Conservation (phyloP, 1,140 invertebrate genomes). For the Papilio helenus region DNA sequence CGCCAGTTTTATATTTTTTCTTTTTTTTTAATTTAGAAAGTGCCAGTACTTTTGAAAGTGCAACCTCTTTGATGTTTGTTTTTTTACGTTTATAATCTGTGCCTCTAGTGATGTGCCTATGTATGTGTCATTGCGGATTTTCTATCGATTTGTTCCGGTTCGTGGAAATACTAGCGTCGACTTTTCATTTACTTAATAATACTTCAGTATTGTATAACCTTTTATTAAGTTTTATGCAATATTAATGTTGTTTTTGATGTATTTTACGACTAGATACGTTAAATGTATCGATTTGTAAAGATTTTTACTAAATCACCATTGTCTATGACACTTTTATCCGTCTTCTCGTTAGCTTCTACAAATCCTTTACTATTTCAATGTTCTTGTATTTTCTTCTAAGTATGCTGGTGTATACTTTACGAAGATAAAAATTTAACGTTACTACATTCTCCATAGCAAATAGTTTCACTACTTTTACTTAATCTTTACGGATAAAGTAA, state of each 20-base stretch:
- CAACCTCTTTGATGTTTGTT: background rate
- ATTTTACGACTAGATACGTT: no score
- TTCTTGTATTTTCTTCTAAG: background rate
- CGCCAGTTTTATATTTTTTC: background rate
- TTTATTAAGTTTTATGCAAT: background rate
- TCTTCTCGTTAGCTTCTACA: background rate
- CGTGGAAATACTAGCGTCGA: slow-evolving; percentile 27
- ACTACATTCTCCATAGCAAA: background rate
- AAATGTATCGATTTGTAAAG: no score
- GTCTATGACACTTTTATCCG: no score
- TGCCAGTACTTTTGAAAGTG: slow-evolving; percentile 23
- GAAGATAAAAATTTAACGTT: background rate
- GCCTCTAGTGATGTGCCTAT: slow-evolving; percentile 48
- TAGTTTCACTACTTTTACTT: background rate
- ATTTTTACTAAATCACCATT: no score
- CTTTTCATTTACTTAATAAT: background rate
- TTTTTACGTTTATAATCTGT: slow-evolving; percentile 33
- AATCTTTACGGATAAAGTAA: background rate
- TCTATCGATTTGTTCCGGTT: slow-evolving; percentile 50
- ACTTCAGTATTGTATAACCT: background rate
- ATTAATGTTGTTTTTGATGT: background rate
- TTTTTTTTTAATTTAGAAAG: slow-evolving; percentile 3
- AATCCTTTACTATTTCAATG: background rate
- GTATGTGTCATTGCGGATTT: slow-evolving; percentile 41
- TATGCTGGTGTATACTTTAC: background rate